Conservation (phyloP, 2,888 invertebrate species). For the Eilema sororculum region DNA sequence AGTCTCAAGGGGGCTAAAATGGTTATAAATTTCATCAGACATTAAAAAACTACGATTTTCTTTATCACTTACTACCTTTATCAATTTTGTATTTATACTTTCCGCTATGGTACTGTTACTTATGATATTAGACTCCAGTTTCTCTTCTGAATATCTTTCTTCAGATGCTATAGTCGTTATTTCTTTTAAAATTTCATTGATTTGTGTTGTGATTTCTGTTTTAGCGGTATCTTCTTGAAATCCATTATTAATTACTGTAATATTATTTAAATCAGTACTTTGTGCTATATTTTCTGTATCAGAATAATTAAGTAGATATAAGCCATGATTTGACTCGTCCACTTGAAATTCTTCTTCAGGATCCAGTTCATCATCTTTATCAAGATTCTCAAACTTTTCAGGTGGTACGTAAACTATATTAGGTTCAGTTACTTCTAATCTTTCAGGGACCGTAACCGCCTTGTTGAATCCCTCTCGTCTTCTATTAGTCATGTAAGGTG, state of each 20-base stretch:
- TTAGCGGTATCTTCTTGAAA: conserved; percentile 58
- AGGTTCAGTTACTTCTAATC: conserved; percentile 66
- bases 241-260: conserved; percentile 49
- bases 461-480: conserved; percentile 69
- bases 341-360: conserved; percentile 86
- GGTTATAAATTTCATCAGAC: conserved; percentile 89
- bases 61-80: conserved; percentile 74
- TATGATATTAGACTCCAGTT: conserved; percentile 68
- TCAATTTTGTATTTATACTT: conserved; percentile 63
- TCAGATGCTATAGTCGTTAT: conserved; percentile 51
- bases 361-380: conserved; percentile 81
- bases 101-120: conserved; percentile 70
- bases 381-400: conserved; percentile 78
- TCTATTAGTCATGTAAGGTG: conserved; percentile 77
- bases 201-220: conserved; percentile 56
- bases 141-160: conserved; percentile 64
- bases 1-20: conserved; percentile 88
- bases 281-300: conserved; percentile 79
- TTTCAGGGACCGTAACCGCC: conserved; percentile 63
- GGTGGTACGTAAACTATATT: conserved; percentile 80
- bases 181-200: conserved; percentile 51
- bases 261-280: conserved; percentile 62
- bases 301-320: conserved; percentile 83
- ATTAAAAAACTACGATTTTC: conserved; percentile 86
- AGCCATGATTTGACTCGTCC: conserved; percentile 84